Percentiles rank a stretch among this genome's conserved stretches.
phyloP scores from a whole-genome alignment of 2,113 vertebrate species.

The Phodopus roborovskii region DNA sequence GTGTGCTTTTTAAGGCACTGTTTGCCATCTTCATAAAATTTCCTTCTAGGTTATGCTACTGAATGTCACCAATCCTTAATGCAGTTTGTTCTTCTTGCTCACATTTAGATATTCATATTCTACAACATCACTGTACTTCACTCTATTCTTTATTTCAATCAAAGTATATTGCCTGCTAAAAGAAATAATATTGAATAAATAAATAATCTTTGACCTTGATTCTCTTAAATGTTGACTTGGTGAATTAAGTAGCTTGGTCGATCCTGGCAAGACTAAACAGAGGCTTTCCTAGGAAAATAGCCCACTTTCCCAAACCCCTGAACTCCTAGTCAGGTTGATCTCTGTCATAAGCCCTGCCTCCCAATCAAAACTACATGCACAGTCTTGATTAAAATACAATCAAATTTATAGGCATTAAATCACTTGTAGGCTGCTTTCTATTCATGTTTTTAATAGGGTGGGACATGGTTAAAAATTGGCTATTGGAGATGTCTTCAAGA shows the following conservation, averaged over 20 bases:
- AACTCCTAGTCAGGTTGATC: neutral
- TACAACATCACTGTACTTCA: constrained; percentile 49
- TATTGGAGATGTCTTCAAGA: neutral
- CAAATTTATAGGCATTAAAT: constrained; percentile 14
- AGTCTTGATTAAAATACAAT: constrained; percentile 10
- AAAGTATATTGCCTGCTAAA: constrained; percentile 67
- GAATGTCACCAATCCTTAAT: constrained; percentile 27
- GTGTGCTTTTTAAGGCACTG: constrained; percentile 36
- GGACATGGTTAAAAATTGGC: neutral
- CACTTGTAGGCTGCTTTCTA: neutral
- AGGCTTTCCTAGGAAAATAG: constrained; percentile 35
- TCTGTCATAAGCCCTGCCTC: neutral
- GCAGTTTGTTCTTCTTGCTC: neutral
- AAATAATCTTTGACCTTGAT: constrained; percentile 54
- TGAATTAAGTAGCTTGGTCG: constrained; percentile 21
- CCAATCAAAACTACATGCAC: neutral
- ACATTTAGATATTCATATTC: constrained; percentile 67
- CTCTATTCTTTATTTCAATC: constrained; percentile 49
- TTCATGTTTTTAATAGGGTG: neutral
- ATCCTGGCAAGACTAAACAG: neutral
- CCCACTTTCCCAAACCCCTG: neutral
- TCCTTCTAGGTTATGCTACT: constrained; percentile 45
- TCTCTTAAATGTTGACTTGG: constrained; percentile 3
- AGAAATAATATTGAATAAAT: constrained; percentile 59
- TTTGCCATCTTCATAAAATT: constrained; percentile 50